Evolutionary conservation across 2,113 vertebrate genomes (phyloP).

Genomic region (Mesembrinibis cayennensis): DNA sequence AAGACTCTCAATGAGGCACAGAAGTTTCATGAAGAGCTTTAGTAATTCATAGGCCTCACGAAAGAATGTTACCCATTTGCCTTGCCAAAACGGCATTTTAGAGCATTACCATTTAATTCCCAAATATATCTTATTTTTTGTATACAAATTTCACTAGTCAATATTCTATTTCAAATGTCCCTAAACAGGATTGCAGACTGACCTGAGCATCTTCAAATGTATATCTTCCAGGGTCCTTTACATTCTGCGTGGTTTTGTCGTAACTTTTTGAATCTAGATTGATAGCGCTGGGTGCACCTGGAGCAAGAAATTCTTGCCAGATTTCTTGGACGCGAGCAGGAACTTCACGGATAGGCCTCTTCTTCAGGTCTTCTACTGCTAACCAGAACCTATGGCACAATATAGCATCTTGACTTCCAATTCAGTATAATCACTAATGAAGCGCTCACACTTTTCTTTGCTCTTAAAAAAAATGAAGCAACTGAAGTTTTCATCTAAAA

Average conservation of each 20-base stretch:
- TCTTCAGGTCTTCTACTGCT: slow-evolving; percentile 95
- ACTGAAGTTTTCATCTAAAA: not conserved
- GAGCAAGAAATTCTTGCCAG: slow-evolving; percentile 95
- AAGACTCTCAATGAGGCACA: not conserved
- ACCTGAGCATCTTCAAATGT: slow-evolving; percentile 98
- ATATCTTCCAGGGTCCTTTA: slow-evolving; percentile 93
- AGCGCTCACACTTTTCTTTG: not conserved
- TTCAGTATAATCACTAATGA: not conserved
- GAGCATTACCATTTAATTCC: not conserved
- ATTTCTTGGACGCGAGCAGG: slow-evolving; percentile 93
- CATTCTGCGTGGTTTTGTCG: slow-evolving; percentile 94
- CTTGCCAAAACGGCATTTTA: not conserved
- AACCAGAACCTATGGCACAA: slow-evolving; percentile 88
- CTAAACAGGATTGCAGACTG: not conserved
- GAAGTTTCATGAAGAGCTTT: not conserved
- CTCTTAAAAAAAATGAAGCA: not conserved
- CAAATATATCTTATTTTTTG: not conserved
- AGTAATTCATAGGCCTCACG: not conserved
- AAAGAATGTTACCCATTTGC: not conserved
- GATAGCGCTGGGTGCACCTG: slow-evolving; percentile 94
- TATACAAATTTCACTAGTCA: not conserved
- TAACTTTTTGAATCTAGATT: slow-evolving; percentile 98
- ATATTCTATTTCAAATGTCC: not conserved
- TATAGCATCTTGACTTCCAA: not conserved
- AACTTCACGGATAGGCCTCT: slow-evolving; percentile 91